Evolutionary conservation across 2,113 vertebrate genomes (phyloP), one percentile per base, ranked within the genome.

Genomic region (Raja brachyura): DNA sequence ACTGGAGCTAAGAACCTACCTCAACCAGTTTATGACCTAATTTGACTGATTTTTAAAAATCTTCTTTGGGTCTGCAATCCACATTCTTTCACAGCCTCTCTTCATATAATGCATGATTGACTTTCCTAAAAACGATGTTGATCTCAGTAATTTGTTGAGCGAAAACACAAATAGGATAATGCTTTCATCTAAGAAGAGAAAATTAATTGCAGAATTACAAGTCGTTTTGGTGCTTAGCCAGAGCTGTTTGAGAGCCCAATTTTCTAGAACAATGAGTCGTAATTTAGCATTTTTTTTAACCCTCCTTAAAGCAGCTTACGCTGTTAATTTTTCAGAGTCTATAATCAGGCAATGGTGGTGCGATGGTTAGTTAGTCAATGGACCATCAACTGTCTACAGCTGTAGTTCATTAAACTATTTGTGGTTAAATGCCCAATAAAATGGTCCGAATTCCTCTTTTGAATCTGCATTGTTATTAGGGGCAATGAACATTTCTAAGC

Each of bases 231-330:
- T 74, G 68, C 90, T 92, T 25, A 25, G 90, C 90, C 90, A 92
- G 90, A 54, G 66, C 66, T 73, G 68, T 73, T 92, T 73, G 33
- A 73, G 68, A 73, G 90, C 48, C 90, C 68, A 92, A 54, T 92
- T 92, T 73, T 73, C 66, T 92, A 28, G 90, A 92, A 92, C 90
- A 92, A 92, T 92, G 90, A 92, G 68, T 88, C 11, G 66, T 92
- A 74, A 92, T 92, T 92, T 88, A 48, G 90, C 68, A 61, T 73
- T 73, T 92, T 73, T 90, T 73, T 54, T 54, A 79, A 63, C 59
- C 22, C 68, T 18, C 20, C 59, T 74, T 20, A 13, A 74, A 92
- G 39, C 90, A 74, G 90, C 73, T 92, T 73, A 28, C 68, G 10
- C 63, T 92, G 18, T 66, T 74, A 74, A 92, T 74, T 92, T 88